phyloP scores from a whole-genome alignment of 2,113 vertebrate species.

The Tupaia tana region DNA sequence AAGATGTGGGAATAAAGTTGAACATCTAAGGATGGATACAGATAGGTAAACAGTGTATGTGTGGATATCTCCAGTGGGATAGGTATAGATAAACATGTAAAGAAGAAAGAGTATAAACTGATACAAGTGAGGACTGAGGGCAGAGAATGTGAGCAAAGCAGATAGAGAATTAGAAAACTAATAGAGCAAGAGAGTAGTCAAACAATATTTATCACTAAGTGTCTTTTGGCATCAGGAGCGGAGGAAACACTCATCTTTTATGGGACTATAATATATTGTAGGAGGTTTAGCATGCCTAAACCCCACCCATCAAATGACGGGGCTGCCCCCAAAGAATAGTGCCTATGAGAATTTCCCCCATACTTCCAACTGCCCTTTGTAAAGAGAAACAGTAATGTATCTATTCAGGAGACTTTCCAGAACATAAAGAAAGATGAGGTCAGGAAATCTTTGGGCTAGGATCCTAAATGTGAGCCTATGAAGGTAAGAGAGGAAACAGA shows the following conservation, averaged over 20 bases:
- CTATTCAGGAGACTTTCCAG: neutral
- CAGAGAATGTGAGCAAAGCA: neutral
- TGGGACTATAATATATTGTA: neutral
- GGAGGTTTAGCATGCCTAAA: neutral
- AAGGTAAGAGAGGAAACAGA: neutral
- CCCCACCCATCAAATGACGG: neutral
- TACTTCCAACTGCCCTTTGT: neutral
- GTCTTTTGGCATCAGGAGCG: neutral
- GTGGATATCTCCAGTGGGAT: neutral
- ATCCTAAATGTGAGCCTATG: neutral
- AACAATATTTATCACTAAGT: neutral
- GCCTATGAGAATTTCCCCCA: neutral
- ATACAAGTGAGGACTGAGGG: neutral
- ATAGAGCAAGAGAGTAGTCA: rapidly evolving
- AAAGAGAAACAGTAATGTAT: neutral
- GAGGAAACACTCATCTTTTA: neutral
- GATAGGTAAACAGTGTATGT: neutral
- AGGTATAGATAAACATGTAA: neutral
- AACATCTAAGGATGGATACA: neutral
- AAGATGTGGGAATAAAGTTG: neutral
- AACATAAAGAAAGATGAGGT: neutral
- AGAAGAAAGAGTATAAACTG: neutral
- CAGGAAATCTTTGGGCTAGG: neutral
- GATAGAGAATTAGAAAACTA: neutral
- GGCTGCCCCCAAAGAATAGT: neutral